phyloP scores from a whole-genome alignment of 2,797 vertebrate genomes.

The Clarias laeviceps region DNA sequence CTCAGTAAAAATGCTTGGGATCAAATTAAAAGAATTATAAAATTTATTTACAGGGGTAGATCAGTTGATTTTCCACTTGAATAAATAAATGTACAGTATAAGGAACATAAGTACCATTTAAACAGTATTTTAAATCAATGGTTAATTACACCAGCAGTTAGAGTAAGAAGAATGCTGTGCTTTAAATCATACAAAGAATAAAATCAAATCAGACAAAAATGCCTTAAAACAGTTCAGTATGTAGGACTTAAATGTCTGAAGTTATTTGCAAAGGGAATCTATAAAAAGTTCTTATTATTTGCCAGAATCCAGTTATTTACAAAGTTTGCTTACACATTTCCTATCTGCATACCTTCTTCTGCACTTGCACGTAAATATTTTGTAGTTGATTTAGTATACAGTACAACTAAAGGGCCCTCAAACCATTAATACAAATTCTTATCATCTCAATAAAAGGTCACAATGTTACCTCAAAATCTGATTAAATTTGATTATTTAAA shows the following conservation, averaged over 20 bases:
- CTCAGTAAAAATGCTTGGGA: neutral
- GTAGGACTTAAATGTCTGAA: neutral
- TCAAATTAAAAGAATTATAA: neutral
- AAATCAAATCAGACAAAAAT: neutral
- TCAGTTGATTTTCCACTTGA: neutral
- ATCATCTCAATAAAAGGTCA: neutral
- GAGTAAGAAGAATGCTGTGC: neutral
- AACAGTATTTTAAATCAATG: neutral
- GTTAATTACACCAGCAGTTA: neutral
- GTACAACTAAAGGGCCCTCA: conserved; percentile 68
- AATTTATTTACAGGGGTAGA: neutral
- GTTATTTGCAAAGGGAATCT: neutral
- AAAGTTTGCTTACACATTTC: neutral
- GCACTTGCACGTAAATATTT: neutral
- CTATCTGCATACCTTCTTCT: neutral
- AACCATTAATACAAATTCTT: conserved; percentile 24
- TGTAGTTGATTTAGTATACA: conserved; percentile 62
- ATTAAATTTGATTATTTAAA: neutral
- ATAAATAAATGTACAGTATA: conserved; percentile 6
- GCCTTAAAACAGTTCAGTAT: neutral
- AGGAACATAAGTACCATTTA: neutral
- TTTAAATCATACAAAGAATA: neutral
- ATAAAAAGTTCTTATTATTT: neutral
- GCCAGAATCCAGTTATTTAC: neutral
- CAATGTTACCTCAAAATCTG: neutral